Evolutionary conservation across 2,797 vertebrate genomes (phyloP).

Genomic region (Rhyacichthys aspro): DNA sequence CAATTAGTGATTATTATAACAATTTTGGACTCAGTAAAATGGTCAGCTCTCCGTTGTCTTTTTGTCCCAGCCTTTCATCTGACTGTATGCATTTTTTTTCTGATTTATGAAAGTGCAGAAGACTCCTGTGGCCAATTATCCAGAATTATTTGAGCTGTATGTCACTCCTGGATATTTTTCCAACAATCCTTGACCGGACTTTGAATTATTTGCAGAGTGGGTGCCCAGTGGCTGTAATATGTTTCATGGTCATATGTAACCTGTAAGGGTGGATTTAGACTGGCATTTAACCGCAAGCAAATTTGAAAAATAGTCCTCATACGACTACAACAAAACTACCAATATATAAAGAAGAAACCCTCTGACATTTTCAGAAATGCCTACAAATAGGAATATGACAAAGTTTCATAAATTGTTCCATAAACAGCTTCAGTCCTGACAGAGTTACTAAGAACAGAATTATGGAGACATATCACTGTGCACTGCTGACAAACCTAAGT

Average conservation of each 20-base stretch:
- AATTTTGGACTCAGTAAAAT: background rate
- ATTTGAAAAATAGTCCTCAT: background rate
- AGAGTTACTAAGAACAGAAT: background rate
- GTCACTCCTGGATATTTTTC: conserved; percentile 3
- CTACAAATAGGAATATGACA: conserved; percentile 4
- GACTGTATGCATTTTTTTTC: background rate
- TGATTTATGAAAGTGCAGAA: conserved; percentile 5
- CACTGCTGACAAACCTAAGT: conserved; percentile 8
- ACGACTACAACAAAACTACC: background rate
- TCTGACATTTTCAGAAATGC: background rate
- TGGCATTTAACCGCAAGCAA: conserved; percentile 25
- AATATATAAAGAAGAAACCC: background rate
- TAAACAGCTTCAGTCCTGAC: conserved; percentile 8
- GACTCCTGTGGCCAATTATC: conserved; percentile 38
- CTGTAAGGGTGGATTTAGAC: conserved; percentile 13
- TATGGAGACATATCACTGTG: background rate
- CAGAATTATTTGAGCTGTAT: conserved; percentile 4
- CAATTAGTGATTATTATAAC: too few species aligned
- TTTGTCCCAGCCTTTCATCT: conserved; percentile 1
- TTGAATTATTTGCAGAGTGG: conserved; percentile 10
- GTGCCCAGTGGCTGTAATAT: conserved; percentile 17
- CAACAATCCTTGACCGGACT: conserved; percentile 22
- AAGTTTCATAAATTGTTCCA: background rate
- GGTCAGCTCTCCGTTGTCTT: background rate
- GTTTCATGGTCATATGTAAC: conserved; percentile 18